Percentiles rank a stretch among this genome's conserved stretches.
These are phyloP conservation scores for Dromococcyx pavoninus DNA, from an alignment of 2,797 vertebrate species.

Conservation along the genomic window DNA sequence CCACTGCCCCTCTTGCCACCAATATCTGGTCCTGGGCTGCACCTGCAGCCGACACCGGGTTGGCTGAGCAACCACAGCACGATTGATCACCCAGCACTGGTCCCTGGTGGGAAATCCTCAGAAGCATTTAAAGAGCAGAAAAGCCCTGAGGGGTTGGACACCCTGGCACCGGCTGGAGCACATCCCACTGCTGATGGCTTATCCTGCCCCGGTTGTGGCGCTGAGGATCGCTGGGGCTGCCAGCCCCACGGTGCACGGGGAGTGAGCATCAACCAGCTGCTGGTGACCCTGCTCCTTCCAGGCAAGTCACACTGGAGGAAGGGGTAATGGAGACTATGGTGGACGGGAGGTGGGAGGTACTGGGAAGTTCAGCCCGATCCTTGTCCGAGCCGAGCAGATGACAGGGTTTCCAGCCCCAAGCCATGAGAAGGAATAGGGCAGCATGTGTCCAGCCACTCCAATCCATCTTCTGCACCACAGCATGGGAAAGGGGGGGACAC, in stretches of 20 bases:
- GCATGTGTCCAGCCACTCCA: background rate
- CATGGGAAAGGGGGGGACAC: fast-evolving
- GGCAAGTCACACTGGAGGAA: background rate
- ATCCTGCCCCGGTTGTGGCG: background rate
- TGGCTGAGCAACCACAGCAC: background rate
- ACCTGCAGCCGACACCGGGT: fast-evolving
- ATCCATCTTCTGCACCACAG: too few relatives aligned
- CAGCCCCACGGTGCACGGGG: fast-evolving
- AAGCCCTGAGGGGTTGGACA: background rate
- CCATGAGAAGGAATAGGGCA: background rate
- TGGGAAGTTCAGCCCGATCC: background rate
- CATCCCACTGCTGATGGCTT: background rate
- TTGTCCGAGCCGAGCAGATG: background rate
- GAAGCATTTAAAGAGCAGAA: background rate
- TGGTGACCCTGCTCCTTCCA: background rate
- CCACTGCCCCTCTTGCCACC: background rate
- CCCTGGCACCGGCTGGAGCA: background rate
- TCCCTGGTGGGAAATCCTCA: background rate
- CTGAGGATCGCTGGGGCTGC: background rate
- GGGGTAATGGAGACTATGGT: background rate
- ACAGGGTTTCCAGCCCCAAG: background rate
- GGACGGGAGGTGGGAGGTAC: background rate
- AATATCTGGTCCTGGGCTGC: background rate
- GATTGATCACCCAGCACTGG: background rate
- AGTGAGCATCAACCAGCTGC: background rate